Conservation (phyloP, 1,140 invertebrate genomes). For the Psix sp. region DNA sequence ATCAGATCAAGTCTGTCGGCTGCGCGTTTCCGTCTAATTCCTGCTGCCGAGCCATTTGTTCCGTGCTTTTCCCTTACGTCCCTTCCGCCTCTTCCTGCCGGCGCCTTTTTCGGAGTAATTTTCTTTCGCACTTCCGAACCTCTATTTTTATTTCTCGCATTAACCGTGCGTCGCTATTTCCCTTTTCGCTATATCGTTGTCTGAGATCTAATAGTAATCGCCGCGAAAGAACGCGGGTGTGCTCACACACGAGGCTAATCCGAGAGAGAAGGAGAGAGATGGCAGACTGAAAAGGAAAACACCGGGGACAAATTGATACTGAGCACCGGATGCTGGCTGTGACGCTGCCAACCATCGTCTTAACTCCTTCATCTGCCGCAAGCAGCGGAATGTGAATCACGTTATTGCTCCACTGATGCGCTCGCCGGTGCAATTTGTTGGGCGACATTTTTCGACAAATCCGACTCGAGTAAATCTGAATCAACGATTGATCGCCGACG, state of each 20-base stretch:
- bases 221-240: slow-evolving; percentile 30
- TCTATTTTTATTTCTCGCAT: slow-evolving; percentile 56
- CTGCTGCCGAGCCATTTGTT: slow-evolving; percentile 50
- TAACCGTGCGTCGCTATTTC: slow-evolving; percentile 55
- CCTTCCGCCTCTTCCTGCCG: slow-evolving; percentile 25
- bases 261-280: slow-evolving; percentile 55
- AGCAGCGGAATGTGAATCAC: background rate
- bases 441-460: slow-evolving; percentile 1
- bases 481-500: slow-evolving; percentile 12
- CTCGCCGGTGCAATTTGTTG: background rate
- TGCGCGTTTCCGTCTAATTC: slow-evolving; percentile 58
- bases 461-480: slow-evolving; percentile 15
- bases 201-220: slow-evolving; percentile 44
- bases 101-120: slow-evolving; percentile 55
- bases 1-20: slow-evolving; percentile 57
- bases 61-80: slow-evolving; percentile 48
- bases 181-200: slow-evolving; percentile 38
- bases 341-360: slow-evolving; percentile 49
- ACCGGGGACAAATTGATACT: slow-evolving; percentile 73
- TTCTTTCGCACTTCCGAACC: slow-evolving; percentile 48
- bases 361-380: slow-evolving; percentile 3
- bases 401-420: background rate
- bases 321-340: slow-evolving; percentile 72
- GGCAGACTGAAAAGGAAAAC: slow-evolving; percentile 34
- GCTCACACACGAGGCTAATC: slow-evolving; percentile 26